Evolutionary conservation across 2,797 vertebrate species (phyloP).

Genomic region (Trichosurus vulpecula): DNA sequence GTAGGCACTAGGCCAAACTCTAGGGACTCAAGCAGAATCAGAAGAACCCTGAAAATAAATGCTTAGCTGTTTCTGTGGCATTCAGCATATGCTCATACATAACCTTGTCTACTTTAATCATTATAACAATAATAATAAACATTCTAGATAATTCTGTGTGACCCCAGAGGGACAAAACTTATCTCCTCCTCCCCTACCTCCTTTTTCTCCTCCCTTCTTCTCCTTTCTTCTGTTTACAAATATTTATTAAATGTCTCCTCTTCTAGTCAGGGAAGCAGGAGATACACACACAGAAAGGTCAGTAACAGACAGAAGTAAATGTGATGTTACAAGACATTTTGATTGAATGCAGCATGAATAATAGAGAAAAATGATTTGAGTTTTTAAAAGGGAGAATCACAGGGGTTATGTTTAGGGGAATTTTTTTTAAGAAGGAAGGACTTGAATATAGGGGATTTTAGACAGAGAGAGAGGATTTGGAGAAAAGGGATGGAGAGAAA

Average conservation of each 20-base stretch:
- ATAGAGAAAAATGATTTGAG: not conserved
- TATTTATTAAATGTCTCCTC: not conserved
- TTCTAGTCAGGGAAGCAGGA: not conserved
- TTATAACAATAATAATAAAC: not conserved
- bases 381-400: not conserved
- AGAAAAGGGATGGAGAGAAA: not conserved
- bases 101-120: not conserved
- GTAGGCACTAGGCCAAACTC: too few species aligned
- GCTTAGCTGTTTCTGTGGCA: not conserved
- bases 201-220: not conserved
- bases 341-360: not conserved
- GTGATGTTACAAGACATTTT: not conserved
- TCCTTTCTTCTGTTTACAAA: not conserved
- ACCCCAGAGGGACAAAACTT: not conserved
- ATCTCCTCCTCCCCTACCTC: not conserved
- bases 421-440: not conserved
- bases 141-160: not conserved
- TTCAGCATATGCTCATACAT: not conserved
- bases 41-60: not conserved
- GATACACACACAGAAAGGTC: not conserved
- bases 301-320: conserved; percentile 11
- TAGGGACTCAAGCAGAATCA: not conserved
- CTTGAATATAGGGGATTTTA: not conserved
- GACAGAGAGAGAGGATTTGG: not conserved
- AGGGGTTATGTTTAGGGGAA: not conserved